Evolutionary conservation across 2,797 vertebrate genomes (phyloP), one percentile per base, ranked within the genome.

Genomic region (Hydrophis major): DNA sequence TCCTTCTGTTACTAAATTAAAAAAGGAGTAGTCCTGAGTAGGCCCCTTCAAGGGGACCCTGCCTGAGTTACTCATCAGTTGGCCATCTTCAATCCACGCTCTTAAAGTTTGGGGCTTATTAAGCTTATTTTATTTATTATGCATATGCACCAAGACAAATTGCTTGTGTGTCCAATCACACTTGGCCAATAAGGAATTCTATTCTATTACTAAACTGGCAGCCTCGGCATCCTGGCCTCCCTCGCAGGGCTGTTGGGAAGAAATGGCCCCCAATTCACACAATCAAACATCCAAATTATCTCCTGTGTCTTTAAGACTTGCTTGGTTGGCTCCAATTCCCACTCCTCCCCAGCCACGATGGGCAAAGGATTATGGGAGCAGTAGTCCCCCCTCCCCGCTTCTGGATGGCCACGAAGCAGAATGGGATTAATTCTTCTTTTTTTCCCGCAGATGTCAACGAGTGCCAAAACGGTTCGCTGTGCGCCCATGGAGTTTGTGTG

Each of bases 391-490:
- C 16, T 25, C 25, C 83, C 4, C 25, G 2, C 22, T 50, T 27
- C 20, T 12, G 11, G 47, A 27, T 27, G 42, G 47, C 83, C 25
- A 10, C 22, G 12, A 50, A 50, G 37, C 10, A 86, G 18, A 13
- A 13, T 27, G 2, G 12, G 8, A 12, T 0, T 6, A 13, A n/a
- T 55, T 20, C 16, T 32, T 87, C 3, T 89, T n/a, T n/a, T 28
- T 18, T 83, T 28, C 66, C 11, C 87, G 11, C 90, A 93, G 93
- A 93, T 32, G 27, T 93, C 47, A 93, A 93, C 0, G 93, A 93
- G 20, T 93, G 93, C 6, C 90, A 93, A 32, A 89, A 91, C 7
- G 25, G 66, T 4, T 91, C 93, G 1, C 27, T 91, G 63, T 93
- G 93, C 16, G 4, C 87, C 57, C 74, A 93, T 0, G 93, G 93